phyloP scores from a whole-genome alignment of 2,888 invertebrate species.

The Chrysodeixis includens region DNA sequence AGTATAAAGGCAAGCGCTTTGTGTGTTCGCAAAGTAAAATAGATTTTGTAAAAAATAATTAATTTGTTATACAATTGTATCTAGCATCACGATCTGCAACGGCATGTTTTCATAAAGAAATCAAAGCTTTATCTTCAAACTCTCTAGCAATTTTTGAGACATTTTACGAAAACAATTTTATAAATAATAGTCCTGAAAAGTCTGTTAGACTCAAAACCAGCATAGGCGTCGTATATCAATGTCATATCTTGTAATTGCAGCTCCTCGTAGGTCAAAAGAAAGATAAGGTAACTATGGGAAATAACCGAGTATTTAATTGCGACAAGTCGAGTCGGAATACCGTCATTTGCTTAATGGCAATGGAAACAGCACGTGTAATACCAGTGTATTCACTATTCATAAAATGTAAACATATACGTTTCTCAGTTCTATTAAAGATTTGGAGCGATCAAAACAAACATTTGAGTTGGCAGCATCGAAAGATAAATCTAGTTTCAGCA shows the following conservation, averaged over 20 bases:
- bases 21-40: conserved; percentile 9
- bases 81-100: too few species aligned
- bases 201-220: not conserved
- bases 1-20: conserved; percentile 24
- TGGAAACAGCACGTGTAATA: conserved; percentile 3
- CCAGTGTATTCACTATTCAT: not conserved
- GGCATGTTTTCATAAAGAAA: too few species aligned
- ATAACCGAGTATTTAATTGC: not conserved
- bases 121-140: too few species aligned
- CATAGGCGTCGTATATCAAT: not conserved
- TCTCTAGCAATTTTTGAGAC: not conserved
- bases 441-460: conserved; percentile 62
- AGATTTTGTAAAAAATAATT: too few species aligned
- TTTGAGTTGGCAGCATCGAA: conserved; percentile 70
- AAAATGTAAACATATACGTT: not conserved
- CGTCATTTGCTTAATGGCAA: not conserved
- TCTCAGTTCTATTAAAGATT: conserved; percentile 19
- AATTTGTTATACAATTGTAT: too few species aligned
- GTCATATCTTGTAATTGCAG: conserved; percentile 4
- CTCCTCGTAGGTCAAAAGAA: conserved; percentile 1
- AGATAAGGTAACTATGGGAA: conserved; percentile 5
- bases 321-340: conserved; percentile 1
- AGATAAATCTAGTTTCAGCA: conserved; percentile 81
- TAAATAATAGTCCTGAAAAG: not conserved
- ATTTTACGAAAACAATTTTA: not conserved